Evolutionary conservation across 2,113 vertebrate genomes (phyloP).

Genomic region (Lycaon pictus): DNA sequence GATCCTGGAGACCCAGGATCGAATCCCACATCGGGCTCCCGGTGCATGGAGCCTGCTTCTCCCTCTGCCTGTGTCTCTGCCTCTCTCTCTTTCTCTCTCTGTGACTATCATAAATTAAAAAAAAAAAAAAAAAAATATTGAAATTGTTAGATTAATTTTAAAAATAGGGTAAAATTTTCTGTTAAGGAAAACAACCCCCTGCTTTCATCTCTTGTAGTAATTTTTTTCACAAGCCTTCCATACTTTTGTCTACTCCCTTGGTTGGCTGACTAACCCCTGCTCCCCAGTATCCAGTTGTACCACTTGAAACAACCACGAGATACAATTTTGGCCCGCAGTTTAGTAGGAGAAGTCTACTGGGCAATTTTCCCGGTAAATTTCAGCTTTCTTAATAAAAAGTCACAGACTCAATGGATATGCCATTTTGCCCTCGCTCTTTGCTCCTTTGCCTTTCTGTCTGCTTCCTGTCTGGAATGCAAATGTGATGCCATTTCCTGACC

Average conservation of each 20-base stretch:
- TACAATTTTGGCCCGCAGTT: background rate
- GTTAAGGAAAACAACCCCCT: background rate
- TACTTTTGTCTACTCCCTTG: background rate
- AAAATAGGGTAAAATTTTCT: background rate
- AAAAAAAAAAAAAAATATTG: too few species aligned
- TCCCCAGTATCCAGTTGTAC: background rate
- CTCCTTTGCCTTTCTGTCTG: background rate
- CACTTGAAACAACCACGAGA: background rate
- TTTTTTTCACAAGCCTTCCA: background rate
- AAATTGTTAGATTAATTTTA: background rate
- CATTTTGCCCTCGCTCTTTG: background rate
- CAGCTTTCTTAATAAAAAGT: conserved; percentile 25
- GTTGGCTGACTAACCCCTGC: background rate
- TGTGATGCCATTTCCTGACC: background rate
- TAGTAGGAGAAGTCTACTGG: background rate
- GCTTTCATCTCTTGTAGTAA: background rate
- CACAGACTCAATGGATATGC: background rate
- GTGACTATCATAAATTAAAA: too few species aligned
- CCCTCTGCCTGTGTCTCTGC: too few species aligned
- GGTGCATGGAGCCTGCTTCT: too few species aligned
- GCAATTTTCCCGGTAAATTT: background rate
- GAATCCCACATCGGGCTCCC: too few species aligned
- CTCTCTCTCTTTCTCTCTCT: too few species aligned
- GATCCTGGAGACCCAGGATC: too few species aligned
- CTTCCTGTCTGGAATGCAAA: background rate